Base-by-base conservation (phyloP, 1,140 invertebrate species). In the Fopius arisanus region DNA sequence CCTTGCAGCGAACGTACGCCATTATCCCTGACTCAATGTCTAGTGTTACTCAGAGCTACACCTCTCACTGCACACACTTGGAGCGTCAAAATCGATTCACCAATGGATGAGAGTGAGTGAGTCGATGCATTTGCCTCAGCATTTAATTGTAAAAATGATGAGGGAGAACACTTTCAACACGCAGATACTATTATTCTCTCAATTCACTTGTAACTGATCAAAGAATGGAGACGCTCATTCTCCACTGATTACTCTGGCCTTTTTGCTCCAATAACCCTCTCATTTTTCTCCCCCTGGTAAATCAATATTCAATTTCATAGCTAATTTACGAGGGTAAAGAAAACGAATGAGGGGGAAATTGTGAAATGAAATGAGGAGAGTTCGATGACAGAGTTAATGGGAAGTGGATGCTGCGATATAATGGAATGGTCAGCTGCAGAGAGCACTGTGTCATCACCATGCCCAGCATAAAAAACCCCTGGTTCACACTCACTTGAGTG, bases 351-450 rank as follows among this genome's bases (percentile, higher is more conserved):
- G 67, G 41, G 59, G 62, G 77, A 72, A 51, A 51, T 51, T 1
- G 43, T 21, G 43, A 51, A 51, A 51, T 51, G n/a, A 51, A 51
- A 51, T 51, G 43, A 51, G 9, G 7, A 51, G 14, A 51, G n/a
- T 51, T 51, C 43, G 19, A 51, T 51, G 43, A 51, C 43, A 51
- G 43, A 21, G 43, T 74, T 78, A 78, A 82, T 81, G 76, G 78
- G 72, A 76, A 78, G 74, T 54, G 72, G 74, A 72, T 67, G 72
- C 71, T 41, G 78, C 78, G 79, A 82, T 82, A 83, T 83, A 83
- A 83, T 83, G 72, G 80, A 78, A 80, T 23, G 82, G 78, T 84
- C 81, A 84, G 78, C 81, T 83, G 82, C 77, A 74, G 74, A 67
- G 70, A 65, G 78, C 81, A 81, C 77, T 28, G 71, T 83, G 82